Base-by-base conservation (phyloP, 2,113 vertebrate genomes). In the Sprattus sprattus region DNA sequence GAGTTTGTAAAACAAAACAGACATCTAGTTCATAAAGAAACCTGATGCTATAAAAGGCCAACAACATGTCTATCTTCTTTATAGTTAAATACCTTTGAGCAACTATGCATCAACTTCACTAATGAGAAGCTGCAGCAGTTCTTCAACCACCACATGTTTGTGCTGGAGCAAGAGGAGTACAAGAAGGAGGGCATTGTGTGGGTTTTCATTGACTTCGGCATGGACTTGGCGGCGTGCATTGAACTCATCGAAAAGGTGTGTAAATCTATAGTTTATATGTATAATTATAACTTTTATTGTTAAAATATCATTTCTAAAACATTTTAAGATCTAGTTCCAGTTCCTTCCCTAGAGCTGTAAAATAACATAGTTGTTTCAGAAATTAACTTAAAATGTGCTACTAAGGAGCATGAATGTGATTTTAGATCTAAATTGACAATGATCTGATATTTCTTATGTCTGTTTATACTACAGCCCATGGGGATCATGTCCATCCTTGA, bases 71-170 rank as follows among this genome's bases (percentile, higher is more conserved):
- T 49, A 0, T 49, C 13, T 9, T 22, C 18, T 60, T 20, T 4
- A 39, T 20, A 98, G 97, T 97, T 86, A n/a, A 97, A 97, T 91
- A 97, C 95, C 86, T 90, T 97, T 90, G 97, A 97, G 85, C 96
- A 97, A 92, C 93, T 96, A 4, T 97, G 96, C 88, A 97, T 97
- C 91, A 97, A 97, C 89, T 97, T 97, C 92, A 97, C 96, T 89
- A 97, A 97, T 83, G 96, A 97, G 88, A 97, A 97, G 92, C 93
- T 97, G 93, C 96, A 96, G 92, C 96, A 97, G 94, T 96, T 96
- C 78, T 96, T 96, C 93, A 96, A 96, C 89, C 96, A 96, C 83
- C 95, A 96, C 93, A 96, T 96, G 0, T 94, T 94, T 87, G 95
- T 97, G 84, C 93, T 97, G 94, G 96, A 97, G 85, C 96, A 97